A percentile compares a stretch with the other conserved stretches of the same genome.
Evolutionary conservation across 2,797 vertebrate species (phyloP).

Genomic region (Rousettus madagascariensis): DNA sequence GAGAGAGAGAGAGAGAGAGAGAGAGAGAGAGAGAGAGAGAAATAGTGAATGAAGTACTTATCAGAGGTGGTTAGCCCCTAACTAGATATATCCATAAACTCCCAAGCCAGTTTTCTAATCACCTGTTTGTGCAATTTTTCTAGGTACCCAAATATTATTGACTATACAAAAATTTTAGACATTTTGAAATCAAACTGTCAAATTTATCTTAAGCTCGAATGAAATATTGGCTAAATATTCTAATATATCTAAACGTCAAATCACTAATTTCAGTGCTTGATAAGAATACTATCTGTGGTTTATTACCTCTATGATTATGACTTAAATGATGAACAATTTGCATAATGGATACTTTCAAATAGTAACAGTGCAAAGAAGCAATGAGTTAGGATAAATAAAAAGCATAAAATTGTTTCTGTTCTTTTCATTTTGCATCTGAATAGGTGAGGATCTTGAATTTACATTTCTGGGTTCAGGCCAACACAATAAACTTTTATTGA

Average conservation of each 20-base stretch:
- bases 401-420: neutral
- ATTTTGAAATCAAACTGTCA: neutral
- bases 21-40: neutral
- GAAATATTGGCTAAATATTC: constrained; percentile 2
- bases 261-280: neutral
- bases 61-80: neutral
- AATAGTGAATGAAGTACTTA: neutral
- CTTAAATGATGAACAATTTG: neutral
- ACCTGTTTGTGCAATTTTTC: neutral
- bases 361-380: neutral
- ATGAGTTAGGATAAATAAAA: neutral
- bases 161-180: neutral
- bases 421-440: neutral
- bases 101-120: neutral
- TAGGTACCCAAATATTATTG: neutral
- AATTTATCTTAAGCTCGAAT: neutral
- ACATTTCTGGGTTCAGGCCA: neutral
- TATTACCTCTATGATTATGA: neutral
- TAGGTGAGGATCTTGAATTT: neutral
- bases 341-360: neutral
- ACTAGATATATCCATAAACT: neutral
- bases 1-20: neutral
- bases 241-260: constrained; percentile 9
- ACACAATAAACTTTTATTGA: neutral
- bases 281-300: neutral